Conservation (phyloP, 2,113 vertebrate species). For the Odontesthes bonariensis region DNA sequence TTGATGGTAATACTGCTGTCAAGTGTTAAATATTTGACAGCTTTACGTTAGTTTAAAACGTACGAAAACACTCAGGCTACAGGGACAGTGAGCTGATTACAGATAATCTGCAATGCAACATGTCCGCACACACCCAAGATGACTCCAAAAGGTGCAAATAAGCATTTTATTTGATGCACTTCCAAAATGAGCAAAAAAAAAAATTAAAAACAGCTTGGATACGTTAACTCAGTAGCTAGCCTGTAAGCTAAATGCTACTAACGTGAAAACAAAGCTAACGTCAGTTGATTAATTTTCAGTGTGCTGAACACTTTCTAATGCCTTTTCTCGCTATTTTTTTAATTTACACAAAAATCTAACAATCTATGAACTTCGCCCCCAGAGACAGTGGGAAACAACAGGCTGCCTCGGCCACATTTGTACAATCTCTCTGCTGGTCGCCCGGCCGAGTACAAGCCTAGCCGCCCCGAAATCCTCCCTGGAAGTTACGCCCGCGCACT, state of each 20-base stretch:
- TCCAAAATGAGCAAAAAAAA: not conserved
- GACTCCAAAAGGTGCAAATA: not conserved
- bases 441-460: slow-evolving; percentile 72
- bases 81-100: slow-evolving; percentile 2
- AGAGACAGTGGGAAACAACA: slow-evolving; percentile 56
- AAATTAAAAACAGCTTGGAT: slow-evolving; percentile 6
- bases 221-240: slow-evolving; percentile 17
- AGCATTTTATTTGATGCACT: slow-evolving; percentile 9
- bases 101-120: slow-evolving; percentile 17
- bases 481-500: slow-evolving; percentile 66
- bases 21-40: slow-evolving; percentile 72
- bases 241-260: slow-evolving; percentile 44
- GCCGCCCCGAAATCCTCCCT: slow-evolving; percentile 76
- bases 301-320: slow-evolving; percentile 2
- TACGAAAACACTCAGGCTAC: slow-evolving; percentile 44
- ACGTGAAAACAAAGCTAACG: slow-evolving; percentile 38
- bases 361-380: slow-evolving; percentile 43
- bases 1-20: slow-evolving; percentile 43
- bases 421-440: slow-evolving; percentile 59
- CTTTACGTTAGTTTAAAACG: slow-evolving; percentile 36
- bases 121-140: slow-evolving; percentile 8
- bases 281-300: slow-evolving; percentile 26
- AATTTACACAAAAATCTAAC: not conserved
- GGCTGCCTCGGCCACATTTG: slow-evolving; percentile 69
- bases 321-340: not conserved